Conservation (phyloP, 1,140 invertebrate genomes). For the Potamilus streckersoni region DNA sequence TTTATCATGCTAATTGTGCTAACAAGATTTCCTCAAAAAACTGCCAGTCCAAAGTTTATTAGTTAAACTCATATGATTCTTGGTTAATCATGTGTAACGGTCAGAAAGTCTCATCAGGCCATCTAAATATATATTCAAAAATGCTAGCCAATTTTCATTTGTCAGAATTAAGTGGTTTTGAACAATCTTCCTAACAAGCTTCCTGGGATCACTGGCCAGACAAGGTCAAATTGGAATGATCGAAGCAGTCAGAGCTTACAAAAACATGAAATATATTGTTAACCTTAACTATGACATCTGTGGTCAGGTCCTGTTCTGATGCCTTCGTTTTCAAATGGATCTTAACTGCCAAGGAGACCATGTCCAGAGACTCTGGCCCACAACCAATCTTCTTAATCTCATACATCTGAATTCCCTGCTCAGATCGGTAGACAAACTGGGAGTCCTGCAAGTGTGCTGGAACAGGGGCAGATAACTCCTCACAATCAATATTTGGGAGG, state of each 20-base stretch:
- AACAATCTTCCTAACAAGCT: too few relatives aligned
- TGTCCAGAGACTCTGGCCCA: slow-evolving; percentile 64
- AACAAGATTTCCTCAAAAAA: too few relatives aligned
- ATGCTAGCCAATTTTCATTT: too few relatives aligned
- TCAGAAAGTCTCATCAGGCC: too few relatives aligned
- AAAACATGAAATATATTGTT: not conserved
- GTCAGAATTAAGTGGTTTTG: too few relatives aligned
- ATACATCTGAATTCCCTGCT: slow-evolving; percentile 42
- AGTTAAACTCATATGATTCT: too few relatives aligned
- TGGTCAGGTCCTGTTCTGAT: slow-evolving; percentile 16
- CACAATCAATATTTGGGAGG: slow-evolving; percentile 12
- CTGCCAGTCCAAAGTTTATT: too few relatives aligned
- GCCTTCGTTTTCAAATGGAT: slow-evolving; percentile 68
- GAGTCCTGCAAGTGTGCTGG: slow-evolving; percentile 40
- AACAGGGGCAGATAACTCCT: slow-evolving; percentile 14
- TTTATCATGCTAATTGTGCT: too few relatives aligned
- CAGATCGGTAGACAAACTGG: slow-evolving; percentile 52
- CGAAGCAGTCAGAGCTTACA: not conserved
- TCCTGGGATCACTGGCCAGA: too few relatives aligned
- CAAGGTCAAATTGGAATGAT: not conserved
- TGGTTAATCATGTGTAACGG: too few relatives aligned
- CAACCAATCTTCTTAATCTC: slow-evolving; percentile 31
- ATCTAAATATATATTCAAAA: too few relatives aligned
- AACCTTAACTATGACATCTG: slow-evolving; percentile 52
- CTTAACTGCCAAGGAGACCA: slow-evolving; percentile 82